Evolutionary conservation across 2,113 vertebrate genomes (phyloP).

Genomic region (human (Homo sapiens)): DNA sequence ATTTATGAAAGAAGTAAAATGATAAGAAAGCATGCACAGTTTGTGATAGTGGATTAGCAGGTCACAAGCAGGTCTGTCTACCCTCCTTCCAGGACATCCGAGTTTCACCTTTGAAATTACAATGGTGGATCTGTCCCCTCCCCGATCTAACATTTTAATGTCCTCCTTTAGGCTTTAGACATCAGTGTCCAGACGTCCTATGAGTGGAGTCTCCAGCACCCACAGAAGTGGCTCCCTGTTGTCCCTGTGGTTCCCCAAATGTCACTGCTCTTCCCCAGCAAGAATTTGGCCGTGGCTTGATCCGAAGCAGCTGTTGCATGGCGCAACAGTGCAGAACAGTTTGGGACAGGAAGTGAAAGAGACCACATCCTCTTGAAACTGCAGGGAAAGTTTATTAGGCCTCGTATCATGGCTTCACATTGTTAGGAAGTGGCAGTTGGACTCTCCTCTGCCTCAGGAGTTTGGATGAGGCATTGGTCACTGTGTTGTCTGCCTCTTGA

Average conservation of each 20-base stretch:
- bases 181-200: background rate
- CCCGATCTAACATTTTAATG: background rate
- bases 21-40: background rate
- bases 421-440: constrained; percentile 45
- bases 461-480: background rate
- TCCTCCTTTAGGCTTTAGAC: background rate
- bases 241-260: background rate
- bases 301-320: constrained; percentile 36
- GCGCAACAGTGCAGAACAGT: background rate
- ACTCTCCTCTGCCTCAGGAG: background rate
- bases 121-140: background rate
- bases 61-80: background rate
- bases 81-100: background rate
- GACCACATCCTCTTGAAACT: constrained; percentile 62
- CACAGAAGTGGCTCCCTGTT: background rate
- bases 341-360: constrained; percentile 60
- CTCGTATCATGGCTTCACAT: constrained; percentile 64
- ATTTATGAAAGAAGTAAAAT: background rate
- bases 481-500: background rate
- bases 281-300: constrained; percentile 21
- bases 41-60: background rate
- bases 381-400: constrained; percentile 54
- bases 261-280: background rate
- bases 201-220: background rate
- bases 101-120: background rate